These are phyloP conservation scores for Ranitomeya variabilis DNA, from an alignment of 2,113 vertebrate species.

Conservation along the genomic window DNA sequence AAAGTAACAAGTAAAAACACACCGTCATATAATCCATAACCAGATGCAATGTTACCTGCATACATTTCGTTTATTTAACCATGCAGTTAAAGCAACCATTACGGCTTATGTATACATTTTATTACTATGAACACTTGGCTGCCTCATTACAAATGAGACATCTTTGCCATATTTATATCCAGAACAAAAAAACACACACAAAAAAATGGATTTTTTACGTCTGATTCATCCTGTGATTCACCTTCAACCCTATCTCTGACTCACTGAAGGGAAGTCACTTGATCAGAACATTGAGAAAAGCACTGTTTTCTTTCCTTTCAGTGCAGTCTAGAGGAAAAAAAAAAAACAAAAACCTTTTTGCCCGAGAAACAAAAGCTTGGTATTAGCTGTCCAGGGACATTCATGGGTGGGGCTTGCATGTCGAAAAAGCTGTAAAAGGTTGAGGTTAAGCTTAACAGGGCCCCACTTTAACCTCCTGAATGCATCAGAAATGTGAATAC, in stretches of 20 bases:
- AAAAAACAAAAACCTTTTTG: slow-evolving; percentile 64
- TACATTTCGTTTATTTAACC: neutral
- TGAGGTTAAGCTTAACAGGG: slow-evolving; percentile 79
- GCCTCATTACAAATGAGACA: neutral
- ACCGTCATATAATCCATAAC: neutral
- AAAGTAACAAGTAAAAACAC: neutral
- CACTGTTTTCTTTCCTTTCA: slow-evolving; percentile 73
- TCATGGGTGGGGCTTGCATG: slow-evolving; percentile 78
- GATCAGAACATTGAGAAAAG: slow-evolving; percentile 69
- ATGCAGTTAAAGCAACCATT: neutral
- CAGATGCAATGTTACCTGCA: neutral
- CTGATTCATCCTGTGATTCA: slow-evolving; percentile 72
- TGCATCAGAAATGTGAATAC: slow-evolving; percentile 69
- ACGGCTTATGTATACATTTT: no score
- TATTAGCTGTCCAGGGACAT: slow-evolving; percentile 74
- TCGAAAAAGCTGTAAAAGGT: slow-evolving; percentile 78
- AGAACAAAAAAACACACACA: slow-evolving; percentile 14
- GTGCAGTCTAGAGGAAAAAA: slow-evolving; percentile 58
- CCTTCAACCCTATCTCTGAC: slow-evolving; percentile 72
- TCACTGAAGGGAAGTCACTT: slow-evolving; percentile 79
- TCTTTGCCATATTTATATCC: neutral
- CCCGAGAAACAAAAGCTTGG: slow-evolving; percentile 82
- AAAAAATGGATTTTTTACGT: slow-evolving; percentile 59
- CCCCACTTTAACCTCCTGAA: slow-evolving; percentile 75
- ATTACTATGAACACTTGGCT: no score